Evolutionary conservation across 2,113 vertebrate species (phyloP).

Genomic region (Sarotherodon lohbergeri): DNA sequence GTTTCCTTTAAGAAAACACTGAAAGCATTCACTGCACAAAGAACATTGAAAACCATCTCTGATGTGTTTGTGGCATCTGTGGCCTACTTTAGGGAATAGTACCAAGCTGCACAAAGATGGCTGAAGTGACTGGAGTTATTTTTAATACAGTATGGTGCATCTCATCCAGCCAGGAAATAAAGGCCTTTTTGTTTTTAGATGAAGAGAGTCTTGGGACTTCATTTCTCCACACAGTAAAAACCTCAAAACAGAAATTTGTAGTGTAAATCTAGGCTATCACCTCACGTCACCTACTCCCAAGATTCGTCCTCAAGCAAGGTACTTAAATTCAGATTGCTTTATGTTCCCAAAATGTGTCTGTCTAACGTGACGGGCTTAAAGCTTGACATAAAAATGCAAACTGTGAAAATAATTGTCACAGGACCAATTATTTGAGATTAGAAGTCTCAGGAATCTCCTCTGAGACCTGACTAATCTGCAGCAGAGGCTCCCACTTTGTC

Average conservation of each 20-base stretch:
- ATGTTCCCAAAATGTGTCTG: neutral
- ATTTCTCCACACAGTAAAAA: neutral
- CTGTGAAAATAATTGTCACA: neutral
- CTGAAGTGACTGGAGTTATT: neutral
- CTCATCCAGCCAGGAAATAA: neutral
- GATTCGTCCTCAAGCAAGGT: neutral
- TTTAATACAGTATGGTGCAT: neutral
- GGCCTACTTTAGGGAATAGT: neutral
- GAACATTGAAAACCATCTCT: neutral
- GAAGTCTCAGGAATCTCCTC: neutral
- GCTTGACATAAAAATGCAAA: neutral
- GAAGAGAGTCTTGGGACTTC: neutral
- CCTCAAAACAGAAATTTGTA: neutral
- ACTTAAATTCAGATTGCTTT: neutral
- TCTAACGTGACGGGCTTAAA: neutral
- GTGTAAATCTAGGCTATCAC: neutral
- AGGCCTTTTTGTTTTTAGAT: neutral
- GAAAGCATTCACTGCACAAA: neutral
- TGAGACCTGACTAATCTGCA: neutral
- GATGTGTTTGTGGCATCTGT: conserved; percentile 11
- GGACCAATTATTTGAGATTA: neutral
- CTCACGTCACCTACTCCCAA: neutral
- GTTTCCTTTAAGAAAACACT: neutral
- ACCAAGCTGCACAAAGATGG: neutral
- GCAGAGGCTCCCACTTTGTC: neutral